Evolutionary conservation across 2,113 vertebrate species (phyloP), one percentile per base, ranked within the genome.

Genomic region (Scolopax mira): DNA sequence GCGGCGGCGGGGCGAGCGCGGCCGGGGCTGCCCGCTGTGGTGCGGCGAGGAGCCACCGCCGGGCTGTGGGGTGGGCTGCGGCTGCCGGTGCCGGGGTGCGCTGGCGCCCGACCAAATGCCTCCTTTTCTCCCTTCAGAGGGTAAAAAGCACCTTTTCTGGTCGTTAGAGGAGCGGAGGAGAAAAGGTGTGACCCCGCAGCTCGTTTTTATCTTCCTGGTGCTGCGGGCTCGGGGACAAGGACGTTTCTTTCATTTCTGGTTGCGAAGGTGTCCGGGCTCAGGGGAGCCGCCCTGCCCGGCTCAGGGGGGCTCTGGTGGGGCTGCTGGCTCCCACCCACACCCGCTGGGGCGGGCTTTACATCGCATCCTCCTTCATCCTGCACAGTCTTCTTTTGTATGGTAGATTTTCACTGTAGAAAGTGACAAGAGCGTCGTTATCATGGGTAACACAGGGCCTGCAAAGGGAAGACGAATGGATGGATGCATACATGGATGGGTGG

Each of bases 121-220:
- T 11, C 39, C 24, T 69, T 37, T 18, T 25, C 57, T 42, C 41
- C 4, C 35, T 19, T 16, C 1, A 2, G 37, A 23, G 70, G 37
- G 1, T 24, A 24, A 58, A 11, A 55, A 13, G 25, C 39, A 9
- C 28, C 3, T 18, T 8, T 48, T 1, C 27, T 28, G 66, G 37
- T 18, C 66, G 0, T 18, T 6, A n/a, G 49, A 10, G 77, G 57
- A 8, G n/a, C n/a, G 0, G 65, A 10, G 46, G 25, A 9, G 23
- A 10, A 51, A 16, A 35, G 42, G 10, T 13, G 6, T 15, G 33
- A 21, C 7, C 22, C 35, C 9, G 23, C 22, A 3, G 13, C 22
- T 33, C 31, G 0, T 44, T 30, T 19, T 16, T 5, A 3, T 11
- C n/a, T 58, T 35, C 3, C 18, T 3, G 3, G 9, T 17, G 10